Base-by-base conservation (phyloP, 2,797 vertebrate genomes). In the Antennarius maculatus region DNA sequence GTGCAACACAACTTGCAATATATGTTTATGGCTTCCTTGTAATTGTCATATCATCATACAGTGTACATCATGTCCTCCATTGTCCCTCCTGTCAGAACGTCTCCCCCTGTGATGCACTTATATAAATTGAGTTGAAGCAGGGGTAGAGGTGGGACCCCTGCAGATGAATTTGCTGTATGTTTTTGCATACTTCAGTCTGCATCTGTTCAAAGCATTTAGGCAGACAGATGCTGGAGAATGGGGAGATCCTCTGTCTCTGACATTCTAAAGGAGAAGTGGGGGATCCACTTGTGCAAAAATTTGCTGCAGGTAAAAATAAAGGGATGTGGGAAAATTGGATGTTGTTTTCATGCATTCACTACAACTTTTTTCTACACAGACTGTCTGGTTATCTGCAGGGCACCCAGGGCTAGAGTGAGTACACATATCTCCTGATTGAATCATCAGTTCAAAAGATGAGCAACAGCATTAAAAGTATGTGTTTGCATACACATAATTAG, bases 151-250 rank as follows among this genome's bases (percentile, higher is more conserved):
- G 42, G 62, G 5, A 47, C 61, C 14, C 59, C 27, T 55, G 31
- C 46, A 69, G 50, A 67, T 71, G 61, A 54, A 62, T 77, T 55
- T 56, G 50, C 53, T 62, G 49, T 66, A 27, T 72, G 53, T 60
- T 61, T 78, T 45, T 61, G 48, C 34, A 55, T 39, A 13, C 28
- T 54, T 54, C 54, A 31, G 29, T 56, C 37, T 78, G 66, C 49
- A 68, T 86, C 70, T 74, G 70, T 80, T 48, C 42, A 61, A 77
- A 73, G 69, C 67, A 72, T 80, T 60, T 70, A 67, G 50, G 60
- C 53, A 64, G 61, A 65, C 58, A 66, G 49, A 67, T 54, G 46
- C 54, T 57, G 64, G 46, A 74, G 69, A 76, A 66, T 75, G 76
- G 71, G 67, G 57, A 61, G 56, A 18, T 50, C 59, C 49, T 74